Conservation (phyloP, 2,113 vertebrate genomes). For the Garra rufa region DNA sequence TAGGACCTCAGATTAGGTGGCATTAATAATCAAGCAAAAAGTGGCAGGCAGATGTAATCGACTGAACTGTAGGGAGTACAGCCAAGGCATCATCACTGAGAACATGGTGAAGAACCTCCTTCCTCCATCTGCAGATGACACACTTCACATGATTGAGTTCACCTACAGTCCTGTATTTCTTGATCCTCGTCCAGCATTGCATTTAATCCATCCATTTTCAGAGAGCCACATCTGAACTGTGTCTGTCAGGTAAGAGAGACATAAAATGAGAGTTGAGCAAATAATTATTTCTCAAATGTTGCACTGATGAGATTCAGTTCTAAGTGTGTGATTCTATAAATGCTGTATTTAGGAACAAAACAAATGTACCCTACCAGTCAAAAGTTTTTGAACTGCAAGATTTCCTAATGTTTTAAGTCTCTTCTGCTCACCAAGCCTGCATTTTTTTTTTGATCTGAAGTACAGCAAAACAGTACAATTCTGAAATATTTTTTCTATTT, state of each 20-base stretch:
- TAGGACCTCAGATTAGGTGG: neutral
- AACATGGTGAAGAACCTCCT: neutral
- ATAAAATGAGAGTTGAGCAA: neutral
- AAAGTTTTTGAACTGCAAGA: no score
- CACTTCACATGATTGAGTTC: neutral
- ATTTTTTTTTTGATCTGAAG: neutral
- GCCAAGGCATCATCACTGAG: neutral
- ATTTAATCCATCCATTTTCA: neutral
- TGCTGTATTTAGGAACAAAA: neutral
- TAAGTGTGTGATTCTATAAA: no score
- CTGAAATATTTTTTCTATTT: no score
- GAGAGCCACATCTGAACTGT: neutral
- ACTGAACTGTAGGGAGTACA: neutral
- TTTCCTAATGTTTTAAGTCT: no score
- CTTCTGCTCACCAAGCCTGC: no score
- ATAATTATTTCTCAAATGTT: no score
- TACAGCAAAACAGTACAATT: no score
- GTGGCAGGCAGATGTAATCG: no score
- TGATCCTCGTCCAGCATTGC: no score
- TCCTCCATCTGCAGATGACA: neutral
- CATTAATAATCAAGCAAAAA: neutral
- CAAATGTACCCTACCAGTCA: neutral
- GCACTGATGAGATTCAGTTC: no score
- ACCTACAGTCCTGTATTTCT: neutral
- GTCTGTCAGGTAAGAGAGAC: no score